Base-by-base conservation (phyloP, 2,888 invertebrate genomes). In the Anodontia alba region DNA sequence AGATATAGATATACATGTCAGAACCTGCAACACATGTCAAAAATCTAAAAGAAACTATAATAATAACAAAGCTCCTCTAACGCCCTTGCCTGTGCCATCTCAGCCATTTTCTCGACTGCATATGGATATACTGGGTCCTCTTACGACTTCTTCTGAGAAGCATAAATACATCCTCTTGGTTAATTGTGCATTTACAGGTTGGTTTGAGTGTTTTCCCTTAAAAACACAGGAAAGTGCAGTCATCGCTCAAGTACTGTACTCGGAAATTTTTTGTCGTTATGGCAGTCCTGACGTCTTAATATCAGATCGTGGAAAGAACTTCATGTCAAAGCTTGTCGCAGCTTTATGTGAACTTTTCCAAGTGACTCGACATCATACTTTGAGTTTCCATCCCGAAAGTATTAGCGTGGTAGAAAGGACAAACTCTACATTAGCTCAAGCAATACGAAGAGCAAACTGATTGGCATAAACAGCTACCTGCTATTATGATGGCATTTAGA, bases 331-430 rank as follows among this genome's bases (percentile, higher is more conserved):
- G n/a, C n/a, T n/a, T n/a, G n/a, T n/a, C n/a, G n/a, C n/a, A n/a
- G n/a, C n/a, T 85, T 33, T n/a, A n/a, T n/a, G 7, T 87, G 88
- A 86, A 70, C 43, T 81, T 8, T 87, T 87, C 38, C 76, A 87
- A 33, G 75, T n/a, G n/a, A n/a, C n/a, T n/a, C n/a, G n/a, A n/a
- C n/a, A n/a, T n/a, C n/a, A n/a, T n/a, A n/a, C n/a, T n/a, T n/a
- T n/a, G n/a, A 49, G 31, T 31, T 78, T 76, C 2, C 76, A 76
- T 38, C 62, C 74, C 23, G n/a, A 42, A 3, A 74, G 23, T 54
- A 12, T 2, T 26, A n/a, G n/a, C n/a, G n/a, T n/a, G n/a, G n/a
- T n/a, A n/a, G n/a, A n/a, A n/a, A n/a, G n/a, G n/a, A n/a, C n/a
- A n/a, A n/a, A n/a, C n/a, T n/a, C n/a, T n/a, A n/a, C n/a, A n/a